Conservation (phyloP, 2,113 vertebrate genomes). For the Lepidothrix coronata region DNA sequence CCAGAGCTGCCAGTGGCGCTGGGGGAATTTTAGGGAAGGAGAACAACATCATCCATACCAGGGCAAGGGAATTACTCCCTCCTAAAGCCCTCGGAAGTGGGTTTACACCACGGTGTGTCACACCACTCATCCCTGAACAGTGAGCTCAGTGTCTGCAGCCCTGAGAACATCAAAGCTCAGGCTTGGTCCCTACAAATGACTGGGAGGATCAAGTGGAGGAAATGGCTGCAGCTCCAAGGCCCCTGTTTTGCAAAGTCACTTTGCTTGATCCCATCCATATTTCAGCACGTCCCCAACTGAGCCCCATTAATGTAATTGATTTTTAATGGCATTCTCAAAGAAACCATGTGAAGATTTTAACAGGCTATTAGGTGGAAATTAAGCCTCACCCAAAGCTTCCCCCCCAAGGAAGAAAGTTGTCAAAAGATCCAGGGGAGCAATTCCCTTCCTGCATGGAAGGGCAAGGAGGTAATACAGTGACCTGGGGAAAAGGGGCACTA, state of each 20-base stretch:
- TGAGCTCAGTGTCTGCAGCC: not conserved
- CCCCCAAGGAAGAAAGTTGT: not conserved
- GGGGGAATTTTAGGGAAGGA: not conserved
- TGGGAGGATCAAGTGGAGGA: not conserved
- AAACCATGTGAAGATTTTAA: constrained; percentile 42
- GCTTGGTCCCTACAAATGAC: not conserved
- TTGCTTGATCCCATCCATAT: constrained; percentile 20
- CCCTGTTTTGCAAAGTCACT: constrained; percentile 42
- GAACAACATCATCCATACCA: not conserved
- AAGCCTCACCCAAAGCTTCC: constrained; percentile 10
- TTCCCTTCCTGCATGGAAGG: not conserved
- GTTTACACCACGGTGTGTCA: not conserved
- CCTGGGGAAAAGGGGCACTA: not conserved
- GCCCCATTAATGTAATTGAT: constrained; percentile 66
- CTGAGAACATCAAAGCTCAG: not conserved
- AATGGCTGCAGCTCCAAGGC: not conserved
- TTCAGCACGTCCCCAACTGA: constrained; percentile 45
- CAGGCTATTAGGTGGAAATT: constrained; percentile 48
- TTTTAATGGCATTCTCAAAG: constrained; percentile 61
- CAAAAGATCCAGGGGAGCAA: not conserved
- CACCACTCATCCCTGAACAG: not conserved
- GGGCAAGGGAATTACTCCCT: not conserved
- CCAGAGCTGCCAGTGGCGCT: not conserved
- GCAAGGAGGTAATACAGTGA: not conserved
- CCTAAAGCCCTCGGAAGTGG: not conserved